These are phyloP conservation scores for Clarias gariepinus DNA, from an alignment of 2,113 vertebrate genomes.

Conservation along the genomic window DNA sequence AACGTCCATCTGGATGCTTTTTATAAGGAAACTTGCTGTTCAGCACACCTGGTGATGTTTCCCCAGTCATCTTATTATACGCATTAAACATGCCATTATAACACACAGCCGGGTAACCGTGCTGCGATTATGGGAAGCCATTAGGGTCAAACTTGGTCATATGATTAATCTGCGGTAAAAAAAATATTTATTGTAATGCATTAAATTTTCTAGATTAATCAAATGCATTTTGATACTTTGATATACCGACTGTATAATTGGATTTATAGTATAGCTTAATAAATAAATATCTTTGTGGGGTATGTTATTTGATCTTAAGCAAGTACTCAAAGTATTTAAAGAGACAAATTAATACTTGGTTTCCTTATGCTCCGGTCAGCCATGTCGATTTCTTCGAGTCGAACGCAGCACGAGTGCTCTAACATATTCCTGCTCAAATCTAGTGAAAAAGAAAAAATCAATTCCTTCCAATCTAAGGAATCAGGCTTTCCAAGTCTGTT, in stretches of 20 bases:
- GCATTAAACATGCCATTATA: no score
- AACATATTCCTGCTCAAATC: not conserved
- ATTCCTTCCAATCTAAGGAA: not conserved
- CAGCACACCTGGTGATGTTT: no score
- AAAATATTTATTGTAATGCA: no score
- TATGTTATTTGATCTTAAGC: not conserved
- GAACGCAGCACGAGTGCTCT: not conserved
- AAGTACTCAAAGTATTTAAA: not conserved
- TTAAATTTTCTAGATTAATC: no score
- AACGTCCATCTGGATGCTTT: no score
- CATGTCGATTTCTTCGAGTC: not conserved
- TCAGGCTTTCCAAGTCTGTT: conserved; percentile 17
- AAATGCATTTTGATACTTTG: no score
- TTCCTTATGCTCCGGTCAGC: not conserved
- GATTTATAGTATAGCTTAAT: not conserved
- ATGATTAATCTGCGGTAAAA: no score
- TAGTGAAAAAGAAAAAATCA: not conserved
- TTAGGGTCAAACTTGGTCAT: no score
- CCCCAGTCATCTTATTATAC: no score
- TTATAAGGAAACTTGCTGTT: no score
- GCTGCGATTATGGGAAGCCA: no score
- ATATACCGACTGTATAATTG: not conserved
- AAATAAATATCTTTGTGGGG: not conserved
- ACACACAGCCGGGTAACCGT: no score
- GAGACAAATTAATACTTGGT: not conserved